Conservation (phyloP, 2,888 invertebrate species). For the Scaptomyza parva region DNA sequence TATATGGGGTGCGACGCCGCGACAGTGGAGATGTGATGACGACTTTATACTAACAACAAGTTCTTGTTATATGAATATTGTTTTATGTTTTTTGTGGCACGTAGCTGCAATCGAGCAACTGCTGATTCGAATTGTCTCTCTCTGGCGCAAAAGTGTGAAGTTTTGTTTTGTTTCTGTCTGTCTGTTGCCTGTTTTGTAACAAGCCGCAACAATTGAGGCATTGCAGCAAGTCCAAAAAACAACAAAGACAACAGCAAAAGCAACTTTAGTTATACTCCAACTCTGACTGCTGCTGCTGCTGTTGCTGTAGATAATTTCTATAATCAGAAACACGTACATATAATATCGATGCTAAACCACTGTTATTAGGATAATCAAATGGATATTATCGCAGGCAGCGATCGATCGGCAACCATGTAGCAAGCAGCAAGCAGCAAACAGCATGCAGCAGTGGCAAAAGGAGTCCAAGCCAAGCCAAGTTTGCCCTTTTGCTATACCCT, state of each 20-base stretch:
- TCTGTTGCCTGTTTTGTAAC: slow-evolving; percentile 33
- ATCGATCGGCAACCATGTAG: slow-evolving; percentile 59
- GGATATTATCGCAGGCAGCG: slow-evolving; percentile 84
- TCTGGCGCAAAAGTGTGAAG: slow-evolving; percentile 78
- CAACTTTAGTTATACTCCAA: slow-evolving; percentile 4
- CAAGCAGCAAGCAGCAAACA: slow-evolving; percentile 4
- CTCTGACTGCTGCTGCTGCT: slow-evolving; percentile 25
- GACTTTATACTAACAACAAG: slow-evolving; percentile 57
- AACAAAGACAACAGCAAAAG: slow-evolving; percentile 18
- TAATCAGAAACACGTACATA: slow-evolving; percentile 85
- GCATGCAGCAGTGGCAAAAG: slow-evolving; percentile 19
- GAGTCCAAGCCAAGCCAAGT: background rate
- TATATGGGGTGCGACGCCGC: slow-evolving; percentile 54
- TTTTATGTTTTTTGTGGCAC: slow-evolving; percentile 29
- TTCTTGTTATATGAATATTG: slow-evolving; percentile 26
- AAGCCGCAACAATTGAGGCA: slow-evolving; percentile 65
- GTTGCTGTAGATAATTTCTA: slow-evolving; percentile 82
- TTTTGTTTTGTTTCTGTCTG: slow-evolving; percentile 31
- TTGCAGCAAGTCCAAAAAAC: slow-evolving; percentile 30
- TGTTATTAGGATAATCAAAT: slow-evolving; percentile 85
- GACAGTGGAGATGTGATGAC: slow-evolving; percentile 52
- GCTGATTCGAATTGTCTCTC: slow-evolving; percentile 39
- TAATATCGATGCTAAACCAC: slow-evolving; percentile 84
- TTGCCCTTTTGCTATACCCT: slow-evolving; percentile 36
- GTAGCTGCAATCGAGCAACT: slow-evolving; percentile 49